Evolutionary conservation across 2,113 vertebrate species (phyloP).

Genomic region (Machaerirhynchus nigripectus): DNA sequence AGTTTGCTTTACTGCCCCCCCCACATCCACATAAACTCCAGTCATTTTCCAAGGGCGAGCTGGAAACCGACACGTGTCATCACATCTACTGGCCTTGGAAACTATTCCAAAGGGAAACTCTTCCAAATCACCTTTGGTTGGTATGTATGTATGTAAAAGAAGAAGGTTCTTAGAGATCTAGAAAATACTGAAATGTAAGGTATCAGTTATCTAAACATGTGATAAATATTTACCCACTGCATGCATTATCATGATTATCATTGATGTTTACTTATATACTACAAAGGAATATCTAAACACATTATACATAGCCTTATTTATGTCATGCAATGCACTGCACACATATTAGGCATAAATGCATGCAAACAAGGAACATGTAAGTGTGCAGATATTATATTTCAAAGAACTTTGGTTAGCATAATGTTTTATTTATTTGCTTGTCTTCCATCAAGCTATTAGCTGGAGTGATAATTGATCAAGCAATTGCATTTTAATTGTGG

Average conservation of each 20-base stretch:
- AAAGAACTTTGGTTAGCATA: neutral
- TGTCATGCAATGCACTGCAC: neutral
- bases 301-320: neutral
- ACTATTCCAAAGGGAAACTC: neutral
- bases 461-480: constrained; percentile 53
- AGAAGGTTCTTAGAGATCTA: neutral
- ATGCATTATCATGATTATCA: neutral
- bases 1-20: constrained; percentile 9
- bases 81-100: constrained; percentile 30
- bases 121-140: neutral
- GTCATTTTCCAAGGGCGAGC: constrained; percentile 36
- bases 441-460: constrained; percentile 32
- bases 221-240: neutral
- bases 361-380: neutral
- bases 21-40: neutral
- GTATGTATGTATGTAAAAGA: neutral
- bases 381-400: neutral
- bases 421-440: constrained; percentile 51
- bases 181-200: neutral
- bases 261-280: neutral
- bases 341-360: neutral
- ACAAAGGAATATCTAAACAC: neutral
- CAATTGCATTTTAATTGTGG: constrained; percentile 48
- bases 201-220: neutral
- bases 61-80: neutral